A percentile compares a stretch with the other conserved stretches of the same genome.
These are phyloP conservation scores for Tetraneura akinire DNA, from an alignment of 1,140 invertebrate species.

Conservation along the genomic window DNA sequence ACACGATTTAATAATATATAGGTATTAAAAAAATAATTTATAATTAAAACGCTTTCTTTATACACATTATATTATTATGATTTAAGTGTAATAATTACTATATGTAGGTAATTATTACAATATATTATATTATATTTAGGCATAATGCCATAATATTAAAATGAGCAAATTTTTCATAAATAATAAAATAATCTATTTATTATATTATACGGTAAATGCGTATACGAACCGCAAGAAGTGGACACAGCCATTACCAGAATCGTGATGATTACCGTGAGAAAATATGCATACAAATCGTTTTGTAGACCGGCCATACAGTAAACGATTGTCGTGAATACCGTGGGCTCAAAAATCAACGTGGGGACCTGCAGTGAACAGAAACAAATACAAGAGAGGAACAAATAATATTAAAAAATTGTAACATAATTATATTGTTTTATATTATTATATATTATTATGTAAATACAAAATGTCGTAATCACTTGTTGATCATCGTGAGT, in stretches of 20 bases:
- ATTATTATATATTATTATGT: too few relatives aligned
- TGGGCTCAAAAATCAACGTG: conserved; percentile 74
- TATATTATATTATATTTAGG: too few relatives aligned
- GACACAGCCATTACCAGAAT: conserved; percentile 80
- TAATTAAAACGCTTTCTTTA: neutral
- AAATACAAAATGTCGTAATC: neutral
- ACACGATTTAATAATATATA: too few relatives aligned
- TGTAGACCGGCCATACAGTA: conserved; percentile 79
- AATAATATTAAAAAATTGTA: neutral
- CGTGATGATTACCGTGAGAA: conserved; percentile 68
- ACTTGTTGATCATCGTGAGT: too few relatives aligned
- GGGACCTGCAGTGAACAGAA: conserved; percentile 66
- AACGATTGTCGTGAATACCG: conserved; percentile 73
- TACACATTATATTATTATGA: neutral
- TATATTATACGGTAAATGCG: neutral
- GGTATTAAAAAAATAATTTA: conserved; percentile 16
- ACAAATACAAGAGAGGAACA: neutral
- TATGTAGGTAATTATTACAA: too few relatives aligned
- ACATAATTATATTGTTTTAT: too few relatives aligned
- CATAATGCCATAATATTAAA: neutral
- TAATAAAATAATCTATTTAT: neutral
- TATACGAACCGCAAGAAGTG: conserved; percentile 72
- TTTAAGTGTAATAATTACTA: neutral
- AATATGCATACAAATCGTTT: conserved; percentile 67
- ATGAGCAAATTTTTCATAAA: neutral